phyloP scores from a whole-genome alignment of 1,140 invertebrate genomes.

The Papilio dardanus region DNA sequence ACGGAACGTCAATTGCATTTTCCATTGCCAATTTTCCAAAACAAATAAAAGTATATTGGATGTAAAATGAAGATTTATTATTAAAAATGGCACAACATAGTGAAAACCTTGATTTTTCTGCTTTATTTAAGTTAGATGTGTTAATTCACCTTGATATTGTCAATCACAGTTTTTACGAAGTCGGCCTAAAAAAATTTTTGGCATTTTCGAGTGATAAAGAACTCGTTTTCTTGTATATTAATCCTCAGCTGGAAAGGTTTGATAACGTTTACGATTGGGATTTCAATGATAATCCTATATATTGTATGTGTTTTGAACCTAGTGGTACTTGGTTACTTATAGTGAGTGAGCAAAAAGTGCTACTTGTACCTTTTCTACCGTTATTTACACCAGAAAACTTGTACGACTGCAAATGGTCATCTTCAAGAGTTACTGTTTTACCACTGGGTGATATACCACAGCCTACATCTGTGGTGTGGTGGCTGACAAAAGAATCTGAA shows the following conservation, averaged over 20 bases:
- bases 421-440: conserved; percentile 71
- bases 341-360: conserved; percentile 71
- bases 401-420: conserved; percentile 77
- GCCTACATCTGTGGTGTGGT: conserved; percentile 72
- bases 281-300: conserved; percentile 72
- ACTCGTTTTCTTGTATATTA: conserved; percentile 71
- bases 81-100: conserved; percentile 55
- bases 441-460: conserved; percentile 60
- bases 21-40: neutral
- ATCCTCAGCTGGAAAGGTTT: conserved; percentile 62
- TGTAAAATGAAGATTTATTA: neutral
- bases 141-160: conserved; percentile 68
- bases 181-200: conserved; percentile 73
- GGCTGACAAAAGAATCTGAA: conserved; percentile 76
- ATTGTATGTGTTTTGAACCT: conserved; percentile 77
- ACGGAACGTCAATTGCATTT: neutral
- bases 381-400: conserved; percentile 68
- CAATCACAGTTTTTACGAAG: conserved; percentile 73
- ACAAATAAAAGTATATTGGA: neutral
- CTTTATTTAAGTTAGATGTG: conserved; percentile 74
- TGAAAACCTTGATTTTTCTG: conserved; percentile 58
- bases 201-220: conserved; percentile 72
- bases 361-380: conserved; percentile 72
- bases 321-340: conserved; percentile 77
- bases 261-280: conserved; percentile 76